A percentile compares a stretch with the other conserved stretches of the same genome.
Evolutionary conservation across 2,888 invertebrate genomes (phyloP).

Genomic region (Lepidocyrtinus sp.): DNA sequence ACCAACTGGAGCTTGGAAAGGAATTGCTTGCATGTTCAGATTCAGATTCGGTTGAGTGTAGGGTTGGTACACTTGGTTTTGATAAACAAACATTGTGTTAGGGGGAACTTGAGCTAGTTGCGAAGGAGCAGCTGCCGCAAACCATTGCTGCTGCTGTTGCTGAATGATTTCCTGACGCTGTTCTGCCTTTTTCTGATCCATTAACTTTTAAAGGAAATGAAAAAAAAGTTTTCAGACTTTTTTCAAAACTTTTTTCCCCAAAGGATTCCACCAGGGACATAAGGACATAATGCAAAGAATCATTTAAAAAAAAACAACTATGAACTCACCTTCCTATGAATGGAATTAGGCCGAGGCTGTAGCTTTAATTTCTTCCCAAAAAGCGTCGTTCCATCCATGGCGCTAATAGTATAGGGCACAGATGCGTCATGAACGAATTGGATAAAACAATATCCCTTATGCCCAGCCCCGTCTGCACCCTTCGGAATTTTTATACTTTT

Average conservation of each 20-base stretch:
- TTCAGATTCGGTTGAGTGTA: conserved; percentile 66
- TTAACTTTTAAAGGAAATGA: conserved; percentile 56
- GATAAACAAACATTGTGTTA: conserved; percentile 69
- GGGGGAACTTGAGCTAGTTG: conserved; percentile 70
- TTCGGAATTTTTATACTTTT: conserved; percentile 69
- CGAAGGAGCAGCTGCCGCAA: conserved; percentile 60
- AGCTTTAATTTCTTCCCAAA: conserved; percentile 69
- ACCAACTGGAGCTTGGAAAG: conserved; percentile 65
- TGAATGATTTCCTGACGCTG: conserved; percentile 59
- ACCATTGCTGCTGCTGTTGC: conserved; percentile 62
- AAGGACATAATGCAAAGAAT: too few species aligned
- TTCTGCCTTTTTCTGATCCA: conserved; percentile 69
- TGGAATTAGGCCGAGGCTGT: conserved; percentile 69
- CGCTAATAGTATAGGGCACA: conserved; percentile 69
- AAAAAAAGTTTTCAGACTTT: too few species aligned
- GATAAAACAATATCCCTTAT: conserved; percentile 69
- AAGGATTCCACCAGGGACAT: too few species aligned
- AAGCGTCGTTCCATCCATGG: conserved; percentile 69
- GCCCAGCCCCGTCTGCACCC: conserved; percentile 67
- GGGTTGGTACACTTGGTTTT: conserved; percentile 69
- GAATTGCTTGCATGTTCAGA: conserved; percentile 66
- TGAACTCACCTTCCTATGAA: conserved; percentile 69
- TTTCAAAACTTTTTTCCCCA: too few species aligned
- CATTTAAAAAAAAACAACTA: too few species aligned
- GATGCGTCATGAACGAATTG: conserved; percentile 68